A percentile compares a stretch with the other conserved stretches of the same genome.
These are phyloP conservation scores for Gastrophryne carolinensis DNA, from an alignment of 2,797 vertebrate genomes.

Conservation along the genomic window DNA sequence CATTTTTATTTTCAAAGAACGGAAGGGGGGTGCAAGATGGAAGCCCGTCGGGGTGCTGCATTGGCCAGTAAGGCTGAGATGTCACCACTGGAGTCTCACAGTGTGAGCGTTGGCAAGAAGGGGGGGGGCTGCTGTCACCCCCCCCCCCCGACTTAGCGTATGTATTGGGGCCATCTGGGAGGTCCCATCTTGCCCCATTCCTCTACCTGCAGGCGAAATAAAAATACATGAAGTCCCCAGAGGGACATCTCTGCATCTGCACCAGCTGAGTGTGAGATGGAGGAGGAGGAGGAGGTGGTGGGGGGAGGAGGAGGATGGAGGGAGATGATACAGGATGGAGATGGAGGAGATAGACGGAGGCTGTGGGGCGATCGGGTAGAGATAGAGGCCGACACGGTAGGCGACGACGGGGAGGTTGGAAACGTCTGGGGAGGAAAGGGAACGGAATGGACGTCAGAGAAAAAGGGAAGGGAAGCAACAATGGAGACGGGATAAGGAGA, in stretches of 20 bases:
- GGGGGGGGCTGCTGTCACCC: not conserved
- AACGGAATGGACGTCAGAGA: not conserved
- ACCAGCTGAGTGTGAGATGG: conserved; percentile 14
- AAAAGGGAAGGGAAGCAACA: not conserved
- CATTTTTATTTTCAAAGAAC: not conserved
- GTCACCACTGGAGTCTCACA: not conserved
- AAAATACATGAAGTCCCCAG: conserved; percentile 21
- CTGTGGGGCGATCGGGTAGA: not conserved
- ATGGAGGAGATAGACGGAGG: not conserved
- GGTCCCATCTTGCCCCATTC: not conserved
- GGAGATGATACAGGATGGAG: not conserved
- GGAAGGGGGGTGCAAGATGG: not conserved
- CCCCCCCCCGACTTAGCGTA: not conserved
- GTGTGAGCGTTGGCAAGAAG: not conserved
- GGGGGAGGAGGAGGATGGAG: not conserved
- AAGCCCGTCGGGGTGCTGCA: not conserved
- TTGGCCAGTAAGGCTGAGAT: not conserved
- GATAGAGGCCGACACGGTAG: not conserved
- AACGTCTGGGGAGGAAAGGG: not conserved
- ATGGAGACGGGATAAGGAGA: conserved; percentile 1
- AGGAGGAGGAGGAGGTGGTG: not conserved
- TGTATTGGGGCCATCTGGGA: not conserved
- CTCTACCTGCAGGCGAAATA: conserved; percentile 21
- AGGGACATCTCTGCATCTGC: conserved; percentile 25
- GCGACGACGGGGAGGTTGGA: not conserved